Base-by-base conservation (phyloP, 2,888 invertebrate genomes). In the Alloplasta piceator region DNA sequence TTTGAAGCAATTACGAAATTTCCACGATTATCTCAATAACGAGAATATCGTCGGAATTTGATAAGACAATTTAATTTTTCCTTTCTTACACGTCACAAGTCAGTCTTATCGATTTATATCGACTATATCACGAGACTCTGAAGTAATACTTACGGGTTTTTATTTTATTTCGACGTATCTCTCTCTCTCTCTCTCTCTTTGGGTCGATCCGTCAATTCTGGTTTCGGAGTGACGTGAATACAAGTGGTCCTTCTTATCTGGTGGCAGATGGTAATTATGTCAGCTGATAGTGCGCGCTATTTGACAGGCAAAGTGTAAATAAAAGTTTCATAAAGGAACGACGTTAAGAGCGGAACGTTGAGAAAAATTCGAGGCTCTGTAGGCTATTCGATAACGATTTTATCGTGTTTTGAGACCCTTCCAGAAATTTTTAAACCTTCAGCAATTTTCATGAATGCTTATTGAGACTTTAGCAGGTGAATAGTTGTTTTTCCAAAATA, bases 381-480 rank as follows among this genome's bases (percentile, higher is more conserved):
- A 83, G 83, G 83, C 82, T 83, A 80, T 71, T 82, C 71, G 83
- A 83, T 83, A 83, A n/a, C n/a, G n/a, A n/a, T n/a, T n/a, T n/a
- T n/a, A n/a, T n/a, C n/a, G n/a, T n/a, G n/a, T n/a, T n/a, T n/a
- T n/a, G n/a, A n/a, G n/a, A 26, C 26, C 26, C 26, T 26, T 26
- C 3, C 26, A 26, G 26, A 26, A 26, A 26, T 26, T 26, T 26
- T 26, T 1, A 26, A 26, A 26, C n/a, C n/a, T n/a, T n/a, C n/a
- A n/a, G n/a, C n/a, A n/a, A n/a, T n/a, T n/a, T n/a, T n/a, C n/a
- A n/a, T n/a, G n/a, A n/a, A n/a, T n/a, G n/a, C n/a, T n/a, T n/a
- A n/a, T n/a, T n/a, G n/a, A n/a, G n/a, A n/a, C n/a, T n/a, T n/a
- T n/a, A n/a, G n/a, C n/a, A n/a, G n/a, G n/a, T n/a, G n/a, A n/a